Evolutionary conservation across 2,113 vertebrate species (phyloP), one percentile per base, ranked within the genome.

Genomic region (Dipodomys merriami): DNA sequence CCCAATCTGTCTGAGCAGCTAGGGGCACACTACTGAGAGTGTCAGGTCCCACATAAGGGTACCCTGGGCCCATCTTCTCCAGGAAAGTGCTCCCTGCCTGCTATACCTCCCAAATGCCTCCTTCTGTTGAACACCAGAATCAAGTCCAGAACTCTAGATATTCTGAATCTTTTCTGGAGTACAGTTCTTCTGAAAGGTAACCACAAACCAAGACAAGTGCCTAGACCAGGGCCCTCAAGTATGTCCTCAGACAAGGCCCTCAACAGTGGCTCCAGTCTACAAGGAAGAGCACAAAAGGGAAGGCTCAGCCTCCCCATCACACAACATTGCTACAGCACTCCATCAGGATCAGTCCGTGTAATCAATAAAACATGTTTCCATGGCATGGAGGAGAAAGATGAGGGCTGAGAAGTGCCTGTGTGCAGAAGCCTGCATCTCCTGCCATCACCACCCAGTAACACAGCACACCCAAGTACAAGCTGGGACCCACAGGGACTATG

Each of bases 251-350:
- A 62, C 6, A 23, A 65, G 68, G n/a, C 23, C 53, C 29, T 49
- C 5, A 7, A 60, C 53, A 12, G 4, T 20, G 25, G 22, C 11
- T 10, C 12, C 49, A 53, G 11, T 53, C 30, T 25, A 2, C 20
- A 20, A 18, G 12, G 27, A 1, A 30, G 35, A 18, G 10, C 2
- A 27, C 44, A n/a, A 11, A 49, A 83, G 16, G 0, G 1, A 18
- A 6, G 4, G 60, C 15, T 76, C n/a, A 29, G 11, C 10, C 20
- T 5, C 62, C 0, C 1, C 10, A 27, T 35, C 64, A 19, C 7
- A 53, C 77, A 2, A 30, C 39, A 62, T 16, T 13, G 0, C n/a
- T 11, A 7, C 22, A 2, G 9, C 60, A 57, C 9, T 60, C 60
- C 1, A 15, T 12, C 33, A 22, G 53, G 30, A n/a, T 44, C 20